These are phyloP conservation scores for Acomys russatus DNA, from an alignment of 2,797 vertebrate species.

Conservation along the genomic window DNA sequence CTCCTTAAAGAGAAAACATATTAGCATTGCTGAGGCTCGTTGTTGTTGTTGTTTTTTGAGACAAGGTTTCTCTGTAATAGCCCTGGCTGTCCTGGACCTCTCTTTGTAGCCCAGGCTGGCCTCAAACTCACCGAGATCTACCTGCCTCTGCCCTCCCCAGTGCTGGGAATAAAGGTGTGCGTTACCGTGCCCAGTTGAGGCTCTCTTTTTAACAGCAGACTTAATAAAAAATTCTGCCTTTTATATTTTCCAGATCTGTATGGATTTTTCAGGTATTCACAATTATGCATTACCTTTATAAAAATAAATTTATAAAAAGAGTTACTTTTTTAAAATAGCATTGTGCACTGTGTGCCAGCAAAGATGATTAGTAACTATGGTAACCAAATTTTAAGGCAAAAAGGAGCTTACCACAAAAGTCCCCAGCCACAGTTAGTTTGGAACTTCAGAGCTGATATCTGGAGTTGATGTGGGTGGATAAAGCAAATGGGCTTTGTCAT, in stretches of 20 bases:
- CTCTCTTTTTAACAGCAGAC: background rate
- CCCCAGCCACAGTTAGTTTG: constrained; percentile 15
- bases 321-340: constrained; percentile 60
- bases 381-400: constrained; percentile 73
- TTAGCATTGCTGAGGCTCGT: background rate
- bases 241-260: background rate
- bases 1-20: background rate
- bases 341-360: constrained; percentile 38
- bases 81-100: no score
- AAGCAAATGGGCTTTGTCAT: background rate
- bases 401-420: constrained; percentile 32
- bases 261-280: background rate
- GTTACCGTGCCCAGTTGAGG: no score
- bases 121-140: no score
- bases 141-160: no score
- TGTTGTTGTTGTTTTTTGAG: no score
- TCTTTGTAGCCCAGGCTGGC: no score
- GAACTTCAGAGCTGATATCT: background rate
- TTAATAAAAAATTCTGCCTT: background rate
- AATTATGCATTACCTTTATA: background rate
- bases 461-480: constrained; percentile 21
- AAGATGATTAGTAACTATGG: constrained; percentile 74
- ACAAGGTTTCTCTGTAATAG: no score
- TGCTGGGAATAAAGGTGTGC: no score
- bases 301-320: constrained; percentile 44